These are phyloP conservation scores for Ephydatia muelleri DNA, from an alignment of 37 sponge, comb jelly and placozoan species.

Conservation along the genomic window DNA sequence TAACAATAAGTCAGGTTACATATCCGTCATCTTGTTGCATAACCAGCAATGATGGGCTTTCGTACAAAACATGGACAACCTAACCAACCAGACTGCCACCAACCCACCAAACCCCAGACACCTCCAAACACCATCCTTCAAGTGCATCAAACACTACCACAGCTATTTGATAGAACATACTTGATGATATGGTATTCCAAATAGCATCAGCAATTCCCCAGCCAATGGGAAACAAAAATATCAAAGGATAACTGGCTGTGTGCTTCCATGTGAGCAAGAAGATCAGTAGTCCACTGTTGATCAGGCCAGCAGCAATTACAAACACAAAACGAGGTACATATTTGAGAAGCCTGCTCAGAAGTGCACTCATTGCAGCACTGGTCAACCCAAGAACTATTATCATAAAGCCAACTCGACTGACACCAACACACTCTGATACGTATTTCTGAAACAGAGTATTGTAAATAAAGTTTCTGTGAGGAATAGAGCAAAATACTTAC, in stretches of 20 bases:
- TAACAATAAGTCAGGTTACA: too few relatives aligned
- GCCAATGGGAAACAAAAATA: conserved; percentile 42
- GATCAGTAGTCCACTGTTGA: conserved; percentile 25
- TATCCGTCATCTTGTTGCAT: too few relatives aligned
- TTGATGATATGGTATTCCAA: conserved; percentile 54
- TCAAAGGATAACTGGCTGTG: conserved; percentile 30
- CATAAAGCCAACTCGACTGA: conserved; percentile 45
- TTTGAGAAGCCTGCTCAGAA: conserved; percentile 18
- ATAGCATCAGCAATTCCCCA: conserved; percentile 58
- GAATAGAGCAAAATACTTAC: neutral
- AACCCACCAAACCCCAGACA: too few relatives aligned
- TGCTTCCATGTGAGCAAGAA: conserved; percentile 59
- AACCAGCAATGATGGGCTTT: too few relatives aligned
- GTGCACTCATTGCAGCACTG: conserved; percentile 26
- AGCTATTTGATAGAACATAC: conserved; percentile 23
- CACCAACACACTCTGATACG: conserved; percentile 49
- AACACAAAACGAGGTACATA: conserved; percentile 44
- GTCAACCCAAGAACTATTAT: conserved; percentile 38
- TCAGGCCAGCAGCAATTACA: conserved; percentile 4
- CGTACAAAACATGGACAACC: too few relatives aligned
- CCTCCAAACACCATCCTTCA: neutral
- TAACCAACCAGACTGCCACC: too few relatives aligned
- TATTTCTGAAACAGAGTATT: neutral
- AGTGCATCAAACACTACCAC: neutral
- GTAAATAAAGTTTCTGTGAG: neutral